phyloP scores from a whole-genome alignment of 1,140 invertebrate genomes.

The Pteromalus puparum region DNA sequence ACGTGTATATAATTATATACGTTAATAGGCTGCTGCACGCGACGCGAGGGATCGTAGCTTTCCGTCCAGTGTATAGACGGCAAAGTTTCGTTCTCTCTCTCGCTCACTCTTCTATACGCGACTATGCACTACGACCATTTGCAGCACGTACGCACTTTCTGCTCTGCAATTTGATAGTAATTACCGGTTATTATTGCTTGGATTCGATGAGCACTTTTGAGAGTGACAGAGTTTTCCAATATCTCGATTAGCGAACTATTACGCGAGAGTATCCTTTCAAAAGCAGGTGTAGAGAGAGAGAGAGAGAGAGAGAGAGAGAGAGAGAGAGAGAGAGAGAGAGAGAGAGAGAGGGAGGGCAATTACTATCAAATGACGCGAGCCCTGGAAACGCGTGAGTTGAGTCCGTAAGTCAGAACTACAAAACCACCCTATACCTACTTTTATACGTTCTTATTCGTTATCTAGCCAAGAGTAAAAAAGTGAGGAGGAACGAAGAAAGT shows the following conservation, averaged over 20 bases:
- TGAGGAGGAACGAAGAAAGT: not conserved
- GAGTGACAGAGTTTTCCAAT: not conserved
- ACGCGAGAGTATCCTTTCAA: not conserved
- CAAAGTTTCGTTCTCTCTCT: not conserved
- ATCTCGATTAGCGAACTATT: not conserved
- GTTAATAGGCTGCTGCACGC: slow-evolving; percentile 16
- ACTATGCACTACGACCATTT: not conserved
- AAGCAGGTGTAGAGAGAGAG: not conserved
- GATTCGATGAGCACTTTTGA: not conserved
- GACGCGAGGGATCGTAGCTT: not conserved
- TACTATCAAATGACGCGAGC: not conserved
- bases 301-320: too few species aligned
- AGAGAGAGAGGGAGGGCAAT: not conserved
- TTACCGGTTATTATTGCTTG: not conserved
- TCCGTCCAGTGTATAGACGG: slow-evolving; percentile 21
- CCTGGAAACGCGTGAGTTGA: not conserved
- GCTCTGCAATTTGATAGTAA: not conserved
- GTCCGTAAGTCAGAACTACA: not conserved
- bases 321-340: too few species aligned
- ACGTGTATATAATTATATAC: slow-evolving; percentile 7
- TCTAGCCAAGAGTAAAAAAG: not conserved
- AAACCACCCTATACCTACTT: too few species aligned
- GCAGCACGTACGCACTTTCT: not conserved
- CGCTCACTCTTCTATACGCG: not conserved
- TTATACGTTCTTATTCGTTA: too few species aligned